Percentiles rank a stretch among this genome's conserved stretches.
Evolutionary conservation across 2,888 invertebrate species (phyloP).

Genomic region (Chymomyza caudatula): DNA sequence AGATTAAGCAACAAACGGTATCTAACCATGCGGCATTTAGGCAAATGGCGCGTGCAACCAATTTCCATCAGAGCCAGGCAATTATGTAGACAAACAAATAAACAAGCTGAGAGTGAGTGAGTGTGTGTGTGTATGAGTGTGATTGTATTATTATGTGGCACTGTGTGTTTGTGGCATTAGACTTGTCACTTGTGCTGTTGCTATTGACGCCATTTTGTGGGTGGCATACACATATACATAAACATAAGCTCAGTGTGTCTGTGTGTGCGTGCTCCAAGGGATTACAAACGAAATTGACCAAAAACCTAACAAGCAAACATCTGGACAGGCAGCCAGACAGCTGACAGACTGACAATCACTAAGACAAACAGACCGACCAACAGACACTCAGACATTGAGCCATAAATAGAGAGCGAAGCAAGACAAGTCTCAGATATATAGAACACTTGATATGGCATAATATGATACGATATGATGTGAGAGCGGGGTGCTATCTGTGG

Average conservation of each 20-base stretch:
- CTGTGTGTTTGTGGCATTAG: conserved; percentile 41
- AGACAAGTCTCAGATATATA: neutral
- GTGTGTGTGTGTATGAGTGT: neutral
- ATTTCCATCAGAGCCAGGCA: conserved; percentile 53
- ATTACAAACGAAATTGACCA: conserved; percentile 67
- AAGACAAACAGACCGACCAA: neutral
- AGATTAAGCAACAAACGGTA: conserved; percentile 39
- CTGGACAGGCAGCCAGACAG: no score
- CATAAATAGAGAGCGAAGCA: conserved; percentile 16
- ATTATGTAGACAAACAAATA: conserved; percentile 66
- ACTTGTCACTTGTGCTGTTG: conserved; percentile 55
- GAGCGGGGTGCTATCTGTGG: neutral
- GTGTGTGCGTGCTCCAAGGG: conserved; percentile 54
- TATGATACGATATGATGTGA: conserved; percentile 7
- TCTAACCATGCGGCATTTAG: conserved; percentile 47
- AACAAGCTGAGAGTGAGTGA: conserved; percentile 6
- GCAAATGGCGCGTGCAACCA: conserved; percentile 37
- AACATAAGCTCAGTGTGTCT: conserved; percentile 3
- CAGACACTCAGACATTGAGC: neutral
- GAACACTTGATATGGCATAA: neutral
- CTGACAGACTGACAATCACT: neutral
- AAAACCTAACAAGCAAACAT: conserved; percentile 58
- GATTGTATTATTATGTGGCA: no score
- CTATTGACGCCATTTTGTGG: conserved; percentile 26
- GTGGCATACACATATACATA: neutral